Evolutionary conservation across 2,888 invertebrate genomes (phyloP), one percentile per base, ranked within the genome.

Genomic region (Glaucopsyche alexis): DNA sequence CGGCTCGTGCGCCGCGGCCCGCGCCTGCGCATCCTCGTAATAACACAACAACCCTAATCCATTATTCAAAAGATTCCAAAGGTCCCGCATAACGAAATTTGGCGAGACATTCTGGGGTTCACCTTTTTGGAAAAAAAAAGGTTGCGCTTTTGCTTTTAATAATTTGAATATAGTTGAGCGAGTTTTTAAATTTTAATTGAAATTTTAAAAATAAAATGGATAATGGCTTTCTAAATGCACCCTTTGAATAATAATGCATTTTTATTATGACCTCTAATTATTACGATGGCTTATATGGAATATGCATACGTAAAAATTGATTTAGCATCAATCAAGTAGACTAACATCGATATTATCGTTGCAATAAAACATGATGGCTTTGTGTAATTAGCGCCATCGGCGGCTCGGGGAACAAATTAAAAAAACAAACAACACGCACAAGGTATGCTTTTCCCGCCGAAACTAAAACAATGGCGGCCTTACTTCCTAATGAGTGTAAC

Each of bases 1-100:
- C 92, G 87, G 91, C 90, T 87, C 92, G 92, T 91, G 91, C 91
- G 85, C 82, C 82, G 84, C 74, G 78, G 80, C 82, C 84, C 81
- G 84, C 86, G 86, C 85, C 82, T 79, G 83, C 84, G 85, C 84
- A 81, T 82, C 87, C 82, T 84, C 84, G 79, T 87, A 85, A 88
- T 90, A 87, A 90, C 89, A 82, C 45, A 82, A 80, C 82, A 81
- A 80, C 76, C 78, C 84, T 84, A 79, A 91, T 92, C 82, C 83
- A 91, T 92, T 87, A 92, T 92, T 88, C 91, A 92, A 84, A 79
- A 80, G 79, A 81, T 84, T 84, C 85, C 80, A 80, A 78, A 84
- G 84, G 85, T 87, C 84, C 84, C 81, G 77, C 85, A 87, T 85
- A 83, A 79, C 77, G 77, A 83, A 81, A 83, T 84, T 86, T 47